A percentile compares a stretch with the other conserved stretches of the same genome.
Evolutionary conservation across 2,797 vertebrate species (phyloP).

Genomic region (Melanotaenia trifasciata): DNA sequence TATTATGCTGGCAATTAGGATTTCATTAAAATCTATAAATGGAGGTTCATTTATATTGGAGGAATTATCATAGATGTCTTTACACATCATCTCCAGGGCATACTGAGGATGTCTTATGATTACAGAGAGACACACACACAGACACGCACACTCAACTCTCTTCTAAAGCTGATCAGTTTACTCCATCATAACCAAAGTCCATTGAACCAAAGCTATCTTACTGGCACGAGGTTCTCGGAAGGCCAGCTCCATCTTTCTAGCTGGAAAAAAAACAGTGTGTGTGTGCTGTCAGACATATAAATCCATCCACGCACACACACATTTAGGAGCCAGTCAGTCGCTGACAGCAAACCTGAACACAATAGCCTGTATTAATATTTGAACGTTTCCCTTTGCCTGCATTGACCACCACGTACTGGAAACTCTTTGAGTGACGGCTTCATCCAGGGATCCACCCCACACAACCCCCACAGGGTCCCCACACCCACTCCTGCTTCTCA

Average conservation of each 20-base stretch:
- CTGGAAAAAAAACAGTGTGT: conserved; percentile 34
- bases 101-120: conserved; percentile 32
- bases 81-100: conserved; percentile 62
- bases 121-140: conserved; percentile 24
- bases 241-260: conserved; percentile 82
- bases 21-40: conserved; percentile 88
- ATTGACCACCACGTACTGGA: conserved; percentile 83
- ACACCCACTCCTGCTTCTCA: background rate
- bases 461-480: too few species aligned
- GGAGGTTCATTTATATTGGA: conserved; percentile 81
- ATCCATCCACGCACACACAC: conserved; percentile 41
- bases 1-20: conserved; percentile 84
- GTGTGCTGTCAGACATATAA: conserved; percentile 23
- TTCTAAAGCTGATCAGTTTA: conserved; percentile 91
- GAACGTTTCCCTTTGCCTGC: conserved; percentile 78
- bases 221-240: conserved; percentile 91
- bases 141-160: conserved; percentile 53
- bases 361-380: conserved; percentile 95
- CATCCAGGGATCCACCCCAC: conserved; percentile 11
- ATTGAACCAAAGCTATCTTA: conserved; percentile 90
- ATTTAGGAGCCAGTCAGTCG: conserved; percentile 84
- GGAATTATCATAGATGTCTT: conserved; percentile 77
- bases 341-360: conserved; percentile 87
- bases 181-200: conserved; percentile 76
- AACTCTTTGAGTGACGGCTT: conserved; percentile 59